Evolutionary conservation across 2,113 vertebrate species (phyloP).

Genomic region (Microtus montanus): DNA sequence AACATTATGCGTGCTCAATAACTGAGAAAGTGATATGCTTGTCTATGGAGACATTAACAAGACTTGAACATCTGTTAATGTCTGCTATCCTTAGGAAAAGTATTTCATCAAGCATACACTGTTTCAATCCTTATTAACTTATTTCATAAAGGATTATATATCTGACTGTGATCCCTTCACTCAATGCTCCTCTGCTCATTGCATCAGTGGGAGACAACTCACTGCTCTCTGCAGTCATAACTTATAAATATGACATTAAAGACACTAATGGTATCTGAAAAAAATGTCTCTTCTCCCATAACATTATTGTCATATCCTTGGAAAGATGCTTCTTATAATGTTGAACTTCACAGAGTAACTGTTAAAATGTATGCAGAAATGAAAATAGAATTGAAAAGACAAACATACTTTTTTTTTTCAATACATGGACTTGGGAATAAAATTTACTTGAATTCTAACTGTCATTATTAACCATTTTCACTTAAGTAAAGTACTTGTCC

Average conservation of each 20-base stretch:
- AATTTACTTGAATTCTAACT: slow-evolving; percentile 33
- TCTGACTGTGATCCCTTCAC: slow-evolving; percentile 54
- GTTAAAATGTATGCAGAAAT: not conserved
- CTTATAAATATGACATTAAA: slow-evolving; percentile 40
- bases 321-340: not conserved
- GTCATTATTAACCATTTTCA: slow-evolving; percentile 19
- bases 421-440: not conserved
- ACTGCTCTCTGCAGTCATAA: not conserved
- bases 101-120: slow-evolving; percentile 61
- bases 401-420: not conserved
- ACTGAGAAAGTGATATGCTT: slow-evolving; percentile 45
- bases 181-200: not conserved
- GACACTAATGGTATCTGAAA: slow-evolving; percentile 10
- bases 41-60: slow-evolving; percentile 44
- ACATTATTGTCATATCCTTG: slow-evolving; percentile 5
- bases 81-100: slow-evolving; percentile 71
- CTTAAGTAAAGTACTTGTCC: not conserved
- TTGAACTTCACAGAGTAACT: not conserved
- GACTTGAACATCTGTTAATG: slow-evolving; percentile 67
- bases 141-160: slow-evolving; percentile 60
- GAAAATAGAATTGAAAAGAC: slow-evolving; percentile 17
- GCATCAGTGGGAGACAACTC: not conserved
- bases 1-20: slow-evolving; percentile 22
- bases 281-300: slow-evolving; percentile 6
- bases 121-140: slow-evolving; percentile 67